phyloP scores from a whole-genome alignment of 30 jellyfish, hydroid and myxozoan species.

The Hydractinia echinata region DNA sequence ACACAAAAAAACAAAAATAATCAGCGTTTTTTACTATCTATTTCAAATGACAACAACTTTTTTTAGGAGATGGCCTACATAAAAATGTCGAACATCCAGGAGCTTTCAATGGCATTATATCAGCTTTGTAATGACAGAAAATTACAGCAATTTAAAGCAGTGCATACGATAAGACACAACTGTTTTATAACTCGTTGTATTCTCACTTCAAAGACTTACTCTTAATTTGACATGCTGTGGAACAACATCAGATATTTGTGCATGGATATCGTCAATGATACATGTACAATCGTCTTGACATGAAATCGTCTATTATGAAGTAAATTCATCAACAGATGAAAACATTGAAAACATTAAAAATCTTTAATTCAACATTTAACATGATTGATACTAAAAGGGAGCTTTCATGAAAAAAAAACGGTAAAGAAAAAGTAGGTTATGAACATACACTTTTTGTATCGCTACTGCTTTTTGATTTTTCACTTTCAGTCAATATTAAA shows the following conservation, averaged over 20 bases:
- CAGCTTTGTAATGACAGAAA: not conserved
- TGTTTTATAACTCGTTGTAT: no score
- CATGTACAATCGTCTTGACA: slow-evolving; percentile 62
- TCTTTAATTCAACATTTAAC: no score
- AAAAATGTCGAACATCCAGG: not conserved
- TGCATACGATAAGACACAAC: no score
- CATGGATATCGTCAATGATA: slow-evolving; percentile 64
- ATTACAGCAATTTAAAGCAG: not conserved
- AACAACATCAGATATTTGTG: slow-evolving; percentile 75
- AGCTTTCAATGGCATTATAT: not conserved
- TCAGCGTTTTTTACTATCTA: not conserved
- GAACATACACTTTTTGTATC: slow-evolving; percentile 89
- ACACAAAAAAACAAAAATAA: not conserved
- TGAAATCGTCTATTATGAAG: slow-evolving; percentile 55
- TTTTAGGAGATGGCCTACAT: not conserved
- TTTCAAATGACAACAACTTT: not conserved
- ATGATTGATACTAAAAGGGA: no score
- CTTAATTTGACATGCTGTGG: slow-evolving; percentile 73
- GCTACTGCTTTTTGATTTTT: slow-evolving; percentile 65
- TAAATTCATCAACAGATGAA: not conserved
- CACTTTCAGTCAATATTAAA: slow-evolving; percentile 58
- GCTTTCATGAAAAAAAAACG: no score
- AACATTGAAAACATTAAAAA: not conserved
- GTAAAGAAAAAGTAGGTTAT: slow-evolving; percentile 13
- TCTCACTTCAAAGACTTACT: slow-evolving; percentile 58